Conservation (phyloP, 1,140 invertebrate species). For the Sitophilus oryzae region DNA sequence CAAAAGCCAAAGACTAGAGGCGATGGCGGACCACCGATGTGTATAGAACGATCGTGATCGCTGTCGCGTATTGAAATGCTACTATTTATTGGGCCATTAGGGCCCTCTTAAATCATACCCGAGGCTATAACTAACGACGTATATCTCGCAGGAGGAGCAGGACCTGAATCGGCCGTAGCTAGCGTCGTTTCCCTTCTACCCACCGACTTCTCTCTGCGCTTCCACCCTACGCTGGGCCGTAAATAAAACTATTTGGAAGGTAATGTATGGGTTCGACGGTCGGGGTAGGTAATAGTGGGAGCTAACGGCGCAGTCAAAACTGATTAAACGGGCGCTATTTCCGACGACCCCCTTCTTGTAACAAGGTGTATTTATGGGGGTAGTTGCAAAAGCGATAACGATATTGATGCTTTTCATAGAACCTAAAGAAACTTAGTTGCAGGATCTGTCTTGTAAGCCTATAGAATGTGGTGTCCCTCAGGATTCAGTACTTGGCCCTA, state of each 20-base stretch:
- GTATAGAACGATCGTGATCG: constrained; percentile 36
- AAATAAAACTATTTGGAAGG: constrained; percentile 20
- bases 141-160: constrained; percentile 23
- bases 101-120: constrained; percentile 42
- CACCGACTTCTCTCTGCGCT: too few species aligned
- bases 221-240: neutral
- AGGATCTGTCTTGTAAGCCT: too few species aligned
- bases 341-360: too few species aligned
- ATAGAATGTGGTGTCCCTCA: too few species aligned
- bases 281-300: too few species aligned
- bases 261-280: constrained; percentile 9
- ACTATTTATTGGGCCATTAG: constrained; percentile 44
- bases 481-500: too few species aligned
- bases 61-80: constrained; percentile 43
- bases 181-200: too few species aligned
- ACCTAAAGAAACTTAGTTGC: too few species aligned
- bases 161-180: constrained; percentile 1
- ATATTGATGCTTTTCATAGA: too few species aligned
- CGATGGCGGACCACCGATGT: constrained; percentile 20
- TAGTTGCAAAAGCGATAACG: too few species aligned
- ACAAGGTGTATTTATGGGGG: too few species aligned
- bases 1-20: constrained; percentile 36
- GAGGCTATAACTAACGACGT: constrained; percentile 43
- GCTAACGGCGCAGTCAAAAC: neutral
- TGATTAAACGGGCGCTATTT: neutral